These are phyloP conservation scores for Astur gentilis DNA, from an alignment of 2,113 vertebrate genomes.

Conservation along the genomic window DNA sequence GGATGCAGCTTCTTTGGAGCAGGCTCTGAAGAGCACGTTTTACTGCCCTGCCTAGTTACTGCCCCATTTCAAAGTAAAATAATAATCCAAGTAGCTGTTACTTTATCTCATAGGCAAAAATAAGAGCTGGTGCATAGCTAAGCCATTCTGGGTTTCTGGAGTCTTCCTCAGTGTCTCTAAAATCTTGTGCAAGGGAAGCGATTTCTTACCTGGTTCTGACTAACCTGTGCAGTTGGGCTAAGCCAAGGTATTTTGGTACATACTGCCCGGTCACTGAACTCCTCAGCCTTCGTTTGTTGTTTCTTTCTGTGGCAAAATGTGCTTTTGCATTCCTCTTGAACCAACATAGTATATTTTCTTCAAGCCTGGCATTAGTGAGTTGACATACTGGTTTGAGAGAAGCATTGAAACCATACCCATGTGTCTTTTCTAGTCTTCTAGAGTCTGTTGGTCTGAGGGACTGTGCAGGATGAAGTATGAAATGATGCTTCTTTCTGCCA, in stretches of 20 bases:
- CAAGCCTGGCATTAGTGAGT: background rate
- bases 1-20: background rate
- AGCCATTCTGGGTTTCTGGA: background rate
- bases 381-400: background rate
- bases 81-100: background rate
- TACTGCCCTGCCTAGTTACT: background rate
- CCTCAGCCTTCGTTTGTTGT: fast-evolving
- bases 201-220: background rate
- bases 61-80: background rate
- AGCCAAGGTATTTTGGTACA: background rate
- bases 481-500: background rate
- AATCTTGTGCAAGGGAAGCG: background rate
- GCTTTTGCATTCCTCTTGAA: background rate
- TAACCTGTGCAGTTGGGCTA: background rate
- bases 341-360: fast-evolving
- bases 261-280: background rate
- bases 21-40: background rate
- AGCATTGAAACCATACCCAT: background rate
- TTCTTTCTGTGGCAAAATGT: background rate
- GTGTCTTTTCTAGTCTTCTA: background rate
- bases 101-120: background rate
- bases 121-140: background rate
- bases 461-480: background rate
- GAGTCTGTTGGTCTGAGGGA: background rate
- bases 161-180: background rate